Percentiles rank a stretch among this genome's conserved stretches.
Evolutionary conservation across 2,888 invertebrate species (phyloP).

Genomic region (Drosophila merina): DNA sequence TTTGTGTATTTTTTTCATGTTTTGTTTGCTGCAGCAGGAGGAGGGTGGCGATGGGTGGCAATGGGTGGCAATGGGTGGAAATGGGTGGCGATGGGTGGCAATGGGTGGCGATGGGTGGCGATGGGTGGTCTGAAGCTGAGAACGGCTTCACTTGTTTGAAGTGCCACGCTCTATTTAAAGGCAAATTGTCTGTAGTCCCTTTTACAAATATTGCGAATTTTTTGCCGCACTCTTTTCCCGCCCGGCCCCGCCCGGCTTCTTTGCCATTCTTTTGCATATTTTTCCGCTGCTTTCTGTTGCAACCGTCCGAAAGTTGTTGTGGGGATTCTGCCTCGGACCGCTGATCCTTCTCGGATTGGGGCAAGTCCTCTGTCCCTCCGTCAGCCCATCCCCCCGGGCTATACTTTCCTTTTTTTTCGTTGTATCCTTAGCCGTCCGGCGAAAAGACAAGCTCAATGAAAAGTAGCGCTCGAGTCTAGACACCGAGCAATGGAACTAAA

Average conservation of each 20-base stretch:
- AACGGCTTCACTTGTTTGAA: conserved; percentile 71
- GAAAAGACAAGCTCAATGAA: conserved; percentile 65
- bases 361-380: background rate
- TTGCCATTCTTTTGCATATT: conserved; percentile 57
- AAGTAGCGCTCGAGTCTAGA: conserved; percentile 64
- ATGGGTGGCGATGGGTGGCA: background rate
- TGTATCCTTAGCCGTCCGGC: conserved; percentile 39
- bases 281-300: conserved; percentile 58
- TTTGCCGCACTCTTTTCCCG: conserved; percentile 19
- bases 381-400: background rate
- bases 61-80: too few species aligned
- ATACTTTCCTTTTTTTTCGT: background rate
- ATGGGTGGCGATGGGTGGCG: background rate
- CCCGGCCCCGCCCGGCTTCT: background rate
- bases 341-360: conserved; percentile 34
- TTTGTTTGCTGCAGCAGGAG: conserved; percentile 44
- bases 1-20: conserved; percentile 46
- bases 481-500: conserved; percentile 56
- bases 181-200: conserved; percentile 80
- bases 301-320: conserved; percentile 43
- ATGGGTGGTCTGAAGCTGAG: conserved; percentile 1
- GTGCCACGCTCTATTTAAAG: conserved; percentile 79
- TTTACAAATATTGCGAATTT: conserved; percentile 73
- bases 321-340: conserved; percentile 24
- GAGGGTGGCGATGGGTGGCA: background rate